Conservation (phyloP, 1,140 invertebrate genomes). For the Hydropsyche tenuis region DNA sequence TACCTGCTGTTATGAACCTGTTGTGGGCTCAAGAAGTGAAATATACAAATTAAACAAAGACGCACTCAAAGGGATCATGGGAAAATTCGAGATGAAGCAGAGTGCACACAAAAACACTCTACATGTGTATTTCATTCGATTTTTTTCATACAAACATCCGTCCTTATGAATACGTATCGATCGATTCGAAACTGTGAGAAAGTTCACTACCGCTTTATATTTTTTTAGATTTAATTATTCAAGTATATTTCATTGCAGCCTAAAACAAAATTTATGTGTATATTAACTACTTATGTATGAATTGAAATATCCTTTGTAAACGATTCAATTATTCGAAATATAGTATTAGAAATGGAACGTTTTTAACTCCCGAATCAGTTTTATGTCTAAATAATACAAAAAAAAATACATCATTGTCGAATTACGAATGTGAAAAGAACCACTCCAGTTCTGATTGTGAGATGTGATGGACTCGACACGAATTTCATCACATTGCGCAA, state of each 20-base stretch:
- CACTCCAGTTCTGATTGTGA: not conserved
- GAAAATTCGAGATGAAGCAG: constrained; percentile 39
- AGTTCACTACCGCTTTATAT: not conserved
- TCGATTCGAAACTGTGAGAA: constrained; percentile 20
- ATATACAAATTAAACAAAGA: constrained; percentile 47
- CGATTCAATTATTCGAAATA: no score
- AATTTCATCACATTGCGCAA: constrained; percentile 17
- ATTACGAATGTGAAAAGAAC: not conserved
- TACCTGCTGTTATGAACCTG: constrained; percentile 49
- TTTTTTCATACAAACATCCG: constrained; percentile 22
- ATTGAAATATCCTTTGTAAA: no score
- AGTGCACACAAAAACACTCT: constrained; percentile 16
- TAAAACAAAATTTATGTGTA: no score
- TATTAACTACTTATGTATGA: no score
- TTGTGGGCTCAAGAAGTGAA: constrained; percentile 40
- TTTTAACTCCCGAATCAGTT: no score
- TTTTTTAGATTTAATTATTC: not conserved
- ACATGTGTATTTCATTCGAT: not conserved
- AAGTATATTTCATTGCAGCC: not conserved
- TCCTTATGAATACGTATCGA: constrained; percentile 22
- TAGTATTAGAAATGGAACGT: no score
- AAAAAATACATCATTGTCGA: no score
- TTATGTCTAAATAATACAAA: no score
- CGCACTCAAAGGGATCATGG: constrained; percentile 47
- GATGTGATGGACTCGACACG: constrained; percentile 10